Evolutionary conservation across 2,888 invertebrate species (phyloP), one percentile per base, ranked within the genome.

Genomic region (Rhagophthalmus giganteus): DNA sequence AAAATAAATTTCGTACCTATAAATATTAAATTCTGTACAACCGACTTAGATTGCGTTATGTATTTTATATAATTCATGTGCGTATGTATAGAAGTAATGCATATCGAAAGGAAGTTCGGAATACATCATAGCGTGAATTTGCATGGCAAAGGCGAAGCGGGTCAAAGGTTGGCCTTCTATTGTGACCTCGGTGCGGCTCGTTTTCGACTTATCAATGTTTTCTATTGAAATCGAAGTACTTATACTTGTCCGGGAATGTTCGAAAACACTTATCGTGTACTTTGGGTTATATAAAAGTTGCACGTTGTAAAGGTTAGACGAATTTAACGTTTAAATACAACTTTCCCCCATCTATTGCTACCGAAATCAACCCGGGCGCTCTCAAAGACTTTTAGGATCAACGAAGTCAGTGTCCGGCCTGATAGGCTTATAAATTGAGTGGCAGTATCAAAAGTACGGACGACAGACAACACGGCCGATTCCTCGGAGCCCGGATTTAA

Each of bases 101-200:
- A 50, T 38, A 39, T 13, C 51, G 32, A 45, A 27, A 27, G 45
- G 51, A 51, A 51, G 45, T 51, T 34, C 32, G 20, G 38, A 46
- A 52, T 46, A 34, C 40, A 40, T 52, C 46, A 52, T 44, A 42
- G 27, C 51, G 20, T 20, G 20, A 57, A 58, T 60, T 60, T 60
- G 44, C 60, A 60, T 60, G 46, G 52, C 52, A 60, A 60, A 58
- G 58, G 53, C 46, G 41, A 33, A 34, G 45, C 47, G 47, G 58
- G 58, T 60, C 57, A 60, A 62, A 59, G 59, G 51, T 54, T 55
- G 41, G 31, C 41, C 35, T 50, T 58, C 55, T 52, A 47, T 55
- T 57, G 54, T 55, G 44, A 55, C 51, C 57, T 54, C 41, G 25
- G 13, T 11, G 33, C 44, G 24, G 38, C 48, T 49, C 51, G 35